Base-by-base conservation (phyloP, 2,888 invertebrate species). In the Drosophila dives region DNA sequence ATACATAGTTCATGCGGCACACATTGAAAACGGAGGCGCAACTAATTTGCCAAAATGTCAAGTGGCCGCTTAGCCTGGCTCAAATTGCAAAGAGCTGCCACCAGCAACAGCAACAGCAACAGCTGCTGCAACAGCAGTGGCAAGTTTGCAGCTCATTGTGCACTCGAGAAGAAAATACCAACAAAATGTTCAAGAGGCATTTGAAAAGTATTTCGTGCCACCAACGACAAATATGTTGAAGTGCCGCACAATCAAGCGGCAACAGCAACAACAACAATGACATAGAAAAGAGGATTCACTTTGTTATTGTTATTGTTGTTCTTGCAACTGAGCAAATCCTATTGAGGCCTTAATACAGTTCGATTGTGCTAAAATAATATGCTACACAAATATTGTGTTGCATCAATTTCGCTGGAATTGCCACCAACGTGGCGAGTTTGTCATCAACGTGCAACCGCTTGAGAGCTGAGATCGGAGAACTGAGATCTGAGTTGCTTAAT, bases 11-110 rank as follows among this genome's bases (percentile, higher is more conserved):
- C 56, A 61, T 60, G 69, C 58, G 20, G 33, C 53, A 64, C 55
- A 64, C 68, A 67, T 59, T 69, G 88, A 73, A 84, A 87, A 78
- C 80, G 70, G 81, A 85, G 77, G 83, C 83, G 86, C 75, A 83
- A 86, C 85, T 85, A 85, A 85, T 85, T 88, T 86, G 88, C 66
- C 75, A 75, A 79, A 86, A 86, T 86, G 86, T 88, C 83, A 86
- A 88, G 86, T 88, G 81, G 76, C 64, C 86, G 76, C 50, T 80
- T 74, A 72, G 74, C 26, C 54, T 42, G 61, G 58, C 49, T 82
- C 75, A 77, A 59, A 66, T 87, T 75, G 75, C 84, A 87, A 77
- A 80, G 87, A 68, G 81, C 76, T 65, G 63, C 69, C 51, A 60
- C 32, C 67, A 36, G 42, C 50, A 34, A 36, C 48, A 26, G 26